Percentiles rank a stretch among this genome's conserved stretches.
These are phyloP conservation scores for Dissostichus mawsoni DNA, from an alignment of 2,113 vertebrate species.

Conservation along the genomic window DNA sequence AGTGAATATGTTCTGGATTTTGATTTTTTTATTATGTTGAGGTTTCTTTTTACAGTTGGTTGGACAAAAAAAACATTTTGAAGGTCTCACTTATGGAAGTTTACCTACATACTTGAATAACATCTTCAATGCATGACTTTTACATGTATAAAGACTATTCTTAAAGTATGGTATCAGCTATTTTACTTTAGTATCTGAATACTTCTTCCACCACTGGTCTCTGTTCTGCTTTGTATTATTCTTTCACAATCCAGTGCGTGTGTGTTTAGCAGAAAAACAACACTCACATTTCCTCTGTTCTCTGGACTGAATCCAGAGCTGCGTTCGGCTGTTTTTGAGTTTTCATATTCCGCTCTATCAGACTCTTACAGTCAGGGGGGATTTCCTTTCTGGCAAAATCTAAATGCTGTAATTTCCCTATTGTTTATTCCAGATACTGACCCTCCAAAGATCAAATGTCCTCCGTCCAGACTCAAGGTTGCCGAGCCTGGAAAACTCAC, in stretches of 20 bases:
- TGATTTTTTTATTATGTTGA: too few species aligned
- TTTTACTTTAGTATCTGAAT: too few species aligned
- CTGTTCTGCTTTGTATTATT: neutral
- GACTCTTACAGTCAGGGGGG: neutral
- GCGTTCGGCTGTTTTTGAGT: neutral
- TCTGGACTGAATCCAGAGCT: constrained; percentile 32
- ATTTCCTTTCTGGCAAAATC: constrained; percentile 26
- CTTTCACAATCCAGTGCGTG: constrained; percentile 19
- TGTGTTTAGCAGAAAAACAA: constrained; percentile 28
- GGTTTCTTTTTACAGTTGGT: too few species aligned
- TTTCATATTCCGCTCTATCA: constrained; percentile 6
- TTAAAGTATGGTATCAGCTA: too few species aligned
- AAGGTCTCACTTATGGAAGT: too few species aligned
- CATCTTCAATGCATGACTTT: too few species aligned
- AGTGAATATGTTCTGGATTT: too few species aligned
- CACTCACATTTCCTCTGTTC: constrained; percentile 46
- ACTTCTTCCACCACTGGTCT: too few species aligned
- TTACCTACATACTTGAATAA: too few species aligned
- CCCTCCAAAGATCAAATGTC: constrained; percentile 95
- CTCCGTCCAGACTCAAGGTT: constrained; percentile 89
- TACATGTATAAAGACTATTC: too few species aligned
- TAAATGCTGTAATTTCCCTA: constrained; percentile 2
- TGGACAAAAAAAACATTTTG: too few species aligned
- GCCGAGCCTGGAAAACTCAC: constrained; percentile 94
- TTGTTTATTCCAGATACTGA: constrained; percentile 87